Evolutionary conservation across 2,888 invertebrate genomes (phyloP), one percentile per base, ranked within the genome.

Genomic region (Limulus polyphemus): DNA sequence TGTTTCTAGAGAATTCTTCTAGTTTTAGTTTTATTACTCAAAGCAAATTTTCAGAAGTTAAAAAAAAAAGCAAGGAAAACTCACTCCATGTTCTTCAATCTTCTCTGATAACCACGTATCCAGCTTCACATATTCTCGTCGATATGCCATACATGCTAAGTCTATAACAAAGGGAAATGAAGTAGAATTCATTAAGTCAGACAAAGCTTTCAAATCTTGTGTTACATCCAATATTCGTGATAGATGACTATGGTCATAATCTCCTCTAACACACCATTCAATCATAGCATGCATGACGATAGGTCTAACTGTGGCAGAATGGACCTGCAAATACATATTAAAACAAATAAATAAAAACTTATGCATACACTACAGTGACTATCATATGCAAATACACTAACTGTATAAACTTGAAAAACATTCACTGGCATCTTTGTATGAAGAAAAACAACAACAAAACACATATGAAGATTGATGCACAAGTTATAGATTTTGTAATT

Each of bases 91-190:
- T 72, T 97, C 97, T 67, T 89, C 81, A 65, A 98, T 90, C 79
- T 99, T 98, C 75, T 99, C 99, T 0, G 90, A 86, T 12, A 99
- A 79, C 98, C 99, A 99, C 76, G 99, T 99, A 76, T 99, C 99
- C 17, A 99, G 79, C 75, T 99, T 99, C 12, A 99, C 81, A 76
- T 97, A 99, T 76, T 98, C 99, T 62, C 98, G 82, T 59, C 98
- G 81, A 0, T 98, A 97, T 0, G 99, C 99, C 66, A 99, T 79
- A 75, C 98, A 99, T 0, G 99, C 98, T 71, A 99, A 79, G 77
- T 99, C 99, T 69, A 99, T 95, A 52, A 95, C 90, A 77, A 99
- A 99, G n/a, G 88, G 84, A 75, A 91, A 90, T 0, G 90, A 89
- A 69, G 90, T 88, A 0, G 89, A 88, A 76, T 94, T 95, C 55